phyloP scores from a whole-genome alignment of 2,113 vertebrate genomes.

The Cololabis saira region DNA sequence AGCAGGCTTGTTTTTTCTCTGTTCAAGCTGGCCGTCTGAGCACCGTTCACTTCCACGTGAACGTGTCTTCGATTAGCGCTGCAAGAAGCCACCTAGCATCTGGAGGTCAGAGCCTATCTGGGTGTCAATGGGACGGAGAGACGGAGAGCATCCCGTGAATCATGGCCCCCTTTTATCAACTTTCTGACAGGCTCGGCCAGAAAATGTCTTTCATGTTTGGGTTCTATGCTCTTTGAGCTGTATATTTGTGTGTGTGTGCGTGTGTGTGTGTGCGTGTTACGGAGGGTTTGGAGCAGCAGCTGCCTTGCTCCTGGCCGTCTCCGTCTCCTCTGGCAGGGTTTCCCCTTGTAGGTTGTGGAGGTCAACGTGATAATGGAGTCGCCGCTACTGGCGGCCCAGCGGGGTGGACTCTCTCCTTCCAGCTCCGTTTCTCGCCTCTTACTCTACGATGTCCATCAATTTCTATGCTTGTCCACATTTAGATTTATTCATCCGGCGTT shows the following conservation, averaged over 20 bases:
- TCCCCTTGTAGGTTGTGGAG: constrained; percentile 59
- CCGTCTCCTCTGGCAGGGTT: constrained; percentile 46
- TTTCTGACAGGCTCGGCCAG: constrained; percentile 65
- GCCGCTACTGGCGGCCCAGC: constrained; percentile 64
- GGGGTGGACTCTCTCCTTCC: constrained; percentile 61
- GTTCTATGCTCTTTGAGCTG: constrained; percentile 36
- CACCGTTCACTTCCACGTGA: constrained; percentile 22
- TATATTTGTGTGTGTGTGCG: background rate
- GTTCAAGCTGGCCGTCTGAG: constrained; percentile 55
- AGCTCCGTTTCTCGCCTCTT: constrained; percentile 42
- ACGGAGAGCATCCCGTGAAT: constrained; percentile 66
- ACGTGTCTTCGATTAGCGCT: constrained; percentile 70
- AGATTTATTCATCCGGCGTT: too few species aligned
- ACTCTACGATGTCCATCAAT: constrained; percentile 43
- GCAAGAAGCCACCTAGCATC: constrained; percentile 71
- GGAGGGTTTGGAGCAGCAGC: constrained; percentile 32
- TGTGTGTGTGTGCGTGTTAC: background rate
- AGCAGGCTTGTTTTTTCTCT: constrained; percentile 39
- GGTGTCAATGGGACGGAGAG: constrained; percentile 62
- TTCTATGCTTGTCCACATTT: constrained; percentile 14
- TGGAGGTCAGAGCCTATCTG: constrained; percentile 67
- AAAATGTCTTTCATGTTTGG: constrained; percentile 77
- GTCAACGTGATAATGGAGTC: constrained; percentile 69
- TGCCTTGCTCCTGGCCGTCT: constrained; percentile 45
- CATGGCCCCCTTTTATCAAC: constrained; percentile 66